These are phyloP conservation scores for Trichacis sp. DNA, from an alignment of 2,888 invertebrate genomes.

Conservation along the genomic window DNA sequence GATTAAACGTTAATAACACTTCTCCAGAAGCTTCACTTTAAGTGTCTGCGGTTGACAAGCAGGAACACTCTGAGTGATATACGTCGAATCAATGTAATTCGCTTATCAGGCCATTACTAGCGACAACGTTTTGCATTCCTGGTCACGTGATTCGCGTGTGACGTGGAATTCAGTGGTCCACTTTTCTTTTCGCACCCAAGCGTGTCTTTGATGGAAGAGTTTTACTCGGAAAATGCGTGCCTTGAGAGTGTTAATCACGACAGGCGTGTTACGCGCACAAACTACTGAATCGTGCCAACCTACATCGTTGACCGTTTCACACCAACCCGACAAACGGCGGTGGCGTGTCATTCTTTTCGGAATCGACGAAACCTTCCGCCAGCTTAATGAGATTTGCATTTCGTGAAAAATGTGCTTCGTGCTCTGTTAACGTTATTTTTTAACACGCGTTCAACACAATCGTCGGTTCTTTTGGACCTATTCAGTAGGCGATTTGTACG, in stretches of 20 bases:
- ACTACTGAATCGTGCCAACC: slow-evolving; percentile 11
- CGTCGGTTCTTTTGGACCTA: no score
- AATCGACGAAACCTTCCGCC: slow-evolving; percentile 1
- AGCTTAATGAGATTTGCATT: not conserved
- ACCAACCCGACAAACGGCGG: no score
- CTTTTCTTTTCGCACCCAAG: no score
- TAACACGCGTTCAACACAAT: no score
- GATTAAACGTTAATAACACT: not conserved
- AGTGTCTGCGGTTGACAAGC: slow-evolving; percentile 3
- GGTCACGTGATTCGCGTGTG: no score
- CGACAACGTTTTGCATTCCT: no score
- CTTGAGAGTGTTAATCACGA: slow-evolving; percentile 52
- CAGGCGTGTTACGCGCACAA: slow-evolving; percentile 34
- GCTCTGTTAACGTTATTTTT: no score
- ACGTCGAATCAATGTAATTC: slow-evolving; percentile 8
- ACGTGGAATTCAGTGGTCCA: no score
- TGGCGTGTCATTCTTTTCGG: slow-evolving; percentile 8
- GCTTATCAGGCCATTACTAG: not conserved
- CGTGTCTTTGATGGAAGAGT: slow-evolving; percentile 41
- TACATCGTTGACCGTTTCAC: slow-evolving; percentile 7
- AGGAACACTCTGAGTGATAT: slow-evolving; percentile 11
- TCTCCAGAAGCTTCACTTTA: not conserved
- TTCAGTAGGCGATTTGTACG: no score
- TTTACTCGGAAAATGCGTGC: slow-evolving; percentile 52
- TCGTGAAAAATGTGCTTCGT: no score